Percentiles rank a stretch among this genome's conserved stretches.
These are phyloP conservation scores for Tichodroma muraria DNA, from an alignment of 2,113 vertebrate genomes.

Conservation along the genomic window DNA sequence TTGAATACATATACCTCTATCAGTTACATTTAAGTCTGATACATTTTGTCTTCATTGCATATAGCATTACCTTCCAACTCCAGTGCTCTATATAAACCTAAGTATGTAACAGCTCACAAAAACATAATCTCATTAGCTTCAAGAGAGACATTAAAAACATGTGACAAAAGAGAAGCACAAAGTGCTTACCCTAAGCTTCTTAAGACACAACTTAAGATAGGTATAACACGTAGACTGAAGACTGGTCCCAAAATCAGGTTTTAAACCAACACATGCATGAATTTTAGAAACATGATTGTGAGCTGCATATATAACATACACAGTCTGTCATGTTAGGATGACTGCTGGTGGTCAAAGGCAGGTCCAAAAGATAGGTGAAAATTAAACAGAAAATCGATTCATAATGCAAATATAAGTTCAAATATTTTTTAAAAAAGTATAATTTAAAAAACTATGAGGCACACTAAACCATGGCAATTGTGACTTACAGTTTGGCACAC, in stretches of 20 bases:
- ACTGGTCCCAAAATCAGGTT: not conserved
- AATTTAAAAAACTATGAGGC: not conserved
- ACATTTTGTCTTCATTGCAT: not conserved
- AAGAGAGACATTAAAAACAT: not conserved
- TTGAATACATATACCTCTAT: not conserved
- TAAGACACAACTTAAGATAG: not conserved
- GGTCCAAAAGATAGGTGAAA: not conserved
- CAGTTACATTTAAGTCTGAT: not conserved
- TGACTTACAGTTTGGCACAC: not conserved
- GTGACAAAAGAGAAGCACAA: conserved; percentile 15
- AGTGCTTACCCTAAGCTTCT: conserved; percentile 43
- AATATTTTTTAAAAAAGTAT: not conserved
- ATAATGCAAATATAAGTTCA: not conserved
- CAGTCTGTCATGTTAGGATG: rapidly evolving
- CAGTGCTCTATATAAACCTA: not conserved
- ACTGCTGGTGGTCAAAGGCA: not conserved
- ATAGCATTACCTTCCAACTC: not conserved
- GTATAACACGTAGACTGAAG: not conserved
- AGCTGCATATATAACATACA: not conserved
- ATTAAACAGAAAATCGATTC: not conserved
- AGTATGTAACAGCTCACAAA: not conserved
- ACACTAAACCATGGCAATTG: not conserved
- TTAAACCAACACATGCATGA: not conserved
- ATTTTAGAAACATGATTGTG: not conserved
- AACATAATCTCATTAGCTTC: conserved; percentile 37